Percentiles rank a stretch among this genome's conserved stretches.
phyloP scores from a whole-genome alignment of 30 jellyfish, hydroid and myxozoan species.

The Morbakka virulenta region DNA sequence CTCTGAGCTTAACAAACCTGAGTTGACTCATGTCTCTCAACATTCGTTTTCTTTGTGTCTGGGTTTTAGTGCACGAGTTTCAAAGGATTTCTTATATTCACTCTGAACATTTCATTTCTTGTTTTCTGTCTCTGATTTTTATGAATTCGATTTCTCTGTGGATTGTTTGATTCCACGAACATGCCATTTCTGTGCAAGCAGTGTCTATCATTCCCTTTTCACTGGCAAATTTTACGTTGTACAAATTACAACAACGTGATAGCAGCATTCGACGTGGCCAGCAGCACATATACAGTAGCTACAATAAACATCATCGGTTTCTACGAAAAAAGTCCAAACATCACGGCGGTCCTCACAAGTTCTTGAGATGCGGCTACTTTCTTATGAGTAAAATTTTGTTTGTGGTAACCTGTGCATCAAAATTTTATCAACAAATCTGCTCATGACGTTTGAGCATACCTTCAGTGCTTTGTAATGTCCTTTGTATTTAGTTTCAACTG shows the following conservation, averaged over 20 bases:
- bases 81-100: not conserved
- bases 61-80: not conserved
- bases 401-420: not conserved
- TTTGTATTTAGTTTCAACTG: too few species aligned
- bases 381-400: not conserved
- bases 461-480: too few species aligned
- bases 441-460: too few species aligned
- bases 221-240: slow-evolving; percentile 6
- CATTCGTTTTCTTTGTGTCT: slow-evolving; percentile 4
- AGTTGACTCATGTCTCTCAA: too few species aligned
- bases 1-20: too few species aligned
- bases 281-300: slow-evolving; percentile 24
- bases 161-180: slow-evolving; percentile 4
- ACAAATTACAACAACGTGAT: slow-evolving; percentile 21
- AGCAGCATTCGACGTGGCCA: slow-evolving; percentile 14
- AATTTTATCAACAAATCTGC: not conserved
- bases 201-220: not conserved
- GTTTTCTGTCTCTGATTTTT: not conserved
- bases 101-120: not conserved
- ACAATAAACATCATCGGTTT: not conserved
- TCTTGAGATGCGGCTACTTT: slow-evolving; percentile 12
- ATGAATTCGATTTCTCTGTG: not conserved
- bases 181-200: slow-evolving; percentile 12
- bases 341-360: slow-evolving; percentile 1
- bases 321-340: not conserved